phyloP scores from a whole-genome alignment of 2,113 vertebrate species.

The Pomatostomus ruficeps region DNA sequence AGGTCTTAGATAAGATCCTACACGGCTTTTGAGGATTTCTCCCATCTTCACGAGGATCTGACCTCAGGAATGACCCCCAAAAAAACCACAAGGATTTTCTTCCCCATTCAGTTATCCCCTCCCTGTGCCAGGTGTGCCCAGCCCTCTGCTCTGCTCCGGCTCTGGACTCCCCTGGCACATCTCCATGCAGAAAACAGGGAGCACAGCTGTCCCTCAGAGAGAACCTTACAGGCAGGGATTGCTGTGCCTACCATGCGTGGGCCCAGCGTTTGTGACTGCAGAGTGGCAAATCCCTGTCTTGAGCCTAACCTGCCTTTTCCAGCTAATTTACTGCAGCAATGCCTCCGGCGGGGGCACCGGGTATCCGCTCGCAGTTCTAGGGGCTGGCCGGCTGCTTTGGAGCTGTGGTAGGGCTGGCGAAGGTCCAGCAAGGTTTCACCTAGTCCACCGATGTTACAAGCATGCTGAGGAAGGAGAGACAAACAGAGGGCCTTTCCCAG shows the following conservation, averaged over 20 bases:
- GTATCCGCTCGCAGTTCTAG: too few species aligned
- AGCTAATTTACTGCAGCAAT: too few species aligned
- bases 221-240: not conserved
- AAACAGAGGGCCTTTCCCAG: too few species aligned
- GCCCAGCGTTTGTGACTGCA: not conserved
- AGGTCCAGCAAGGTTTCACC: too few species aligned
- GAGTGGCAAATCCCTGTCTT: not conserved
- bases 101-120: not conserved
- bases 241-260: not conserved
- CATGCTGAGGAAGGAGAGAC: too few species aligned
- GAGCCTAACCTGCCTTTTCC: not conserved
- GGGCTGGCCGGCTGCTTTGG: too few species aligned
- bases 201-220: not conserved
- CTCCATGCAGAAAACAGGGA: not conserved
- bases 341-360: too few species aligned
- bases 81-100: not conserved
- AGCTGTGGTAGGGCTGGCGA: too few species aligned
- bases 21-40: not conserved
- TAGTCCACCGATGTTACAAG: too few species aligned
- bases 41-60: not conserved
- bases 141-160: not conserved
- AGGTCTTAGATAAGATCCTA: not conserved
- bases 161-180: not conserved
- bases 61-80: not conserved
- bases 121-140: not conserved